Evolutionary conservation across 2,888 invertebrate species (phyloP).

Genomic region (Dasypolia templi): DNA sequence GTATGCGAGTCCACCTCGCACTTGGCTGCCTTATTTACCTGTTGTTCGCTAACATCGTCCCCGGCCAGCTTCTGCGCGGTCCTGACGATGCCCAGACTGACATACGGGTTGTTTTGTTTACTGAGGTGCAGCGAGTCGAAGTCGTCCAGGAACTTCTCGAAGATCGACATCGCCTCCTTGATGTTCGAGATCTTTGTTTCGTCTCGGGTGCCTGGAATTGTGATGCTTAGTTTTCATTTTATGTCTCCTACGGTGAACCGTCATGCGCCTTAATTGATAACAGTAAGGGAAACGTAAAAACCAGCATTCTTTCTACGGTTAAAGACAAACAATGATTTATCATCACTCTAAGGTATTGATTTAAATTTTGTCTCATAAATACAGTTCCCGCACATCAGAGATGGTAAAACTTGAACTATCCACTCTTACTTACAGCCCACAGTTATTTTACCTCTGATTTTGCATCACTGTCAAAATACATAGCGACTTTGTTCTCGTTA

Average conservation of each 20-base stretch:
- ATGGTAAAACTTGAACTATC: too few species aligned
- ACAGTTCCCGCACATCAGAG: too few species aligned
- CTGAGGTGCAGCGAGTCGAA: slow-evolving; percentile 92
- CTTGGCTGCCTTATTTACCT: slow-evolving; percentile 68
- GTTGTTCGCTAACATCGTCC: slow-evolving; percentile 84
- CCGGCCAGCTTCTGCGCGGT: slow-evolving; percentile 89
- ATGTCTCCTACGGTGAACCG: background rate
- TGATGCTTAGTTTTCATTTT: background rate
- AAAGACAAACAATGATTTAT: background rate
- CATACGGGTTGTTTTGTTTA: slow-evolving; percentile 93
- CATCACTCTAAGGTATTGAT: too few species aligned
- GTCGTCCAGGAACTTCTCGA: slow-evolving; percentile 94
- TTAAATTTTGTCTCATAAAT: too few species aligned
- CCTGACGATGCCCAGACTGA: slow-evolving; percentile 91
- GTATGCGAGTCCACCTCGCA: too few species aligned
- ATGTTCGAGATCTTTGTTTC: slow-evolving; percentile 94
- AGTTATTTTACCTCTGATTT: too few species aligned
- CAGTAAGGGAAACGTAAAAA: too few species aligned
- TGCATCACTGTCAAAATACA: too few species aligned
- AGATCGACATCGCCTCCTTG: slow-evolving; percentile 92
- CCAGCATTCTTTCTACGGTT: background rate
- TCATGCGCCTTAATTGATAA: too few species aligned
- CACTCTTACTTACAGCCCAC: too few species aligned
- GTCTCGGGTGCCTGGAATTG: slow-evolving; percentile 92
- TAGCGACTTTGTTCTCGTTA: too few species aligned